Evolutionary conservation across 2,797 vertebrate genomes (phyloP).

Genomic region (Chromobotia macracanthus): DNA sequence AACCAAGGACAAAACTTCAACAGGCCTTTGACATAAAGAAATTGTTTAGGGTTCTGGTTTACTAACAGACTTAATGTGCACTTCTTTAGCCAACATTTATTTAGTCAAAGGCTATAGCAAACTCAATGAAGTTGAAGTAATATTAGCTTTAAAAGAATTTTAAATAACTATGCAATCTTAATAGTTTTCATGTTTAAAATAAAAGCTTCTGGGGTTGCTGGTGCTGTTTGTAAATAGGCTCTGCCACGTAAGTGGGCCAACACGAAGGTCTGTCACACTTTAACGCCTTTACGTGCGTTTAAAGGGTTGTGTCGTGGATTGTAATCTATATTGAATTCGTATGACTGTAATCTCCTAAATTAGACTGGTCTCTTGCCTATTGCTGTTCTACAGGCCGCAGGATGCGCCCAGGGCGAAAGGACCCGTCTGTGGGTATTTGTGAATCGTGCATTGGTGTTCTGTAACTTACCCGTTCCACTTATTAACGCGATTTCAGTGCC

Average conservation of each 20-base stretch:
- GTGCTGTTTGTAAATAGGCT: conserved; percentile 13
- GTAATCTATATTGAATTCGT: conserved; percentile 12
- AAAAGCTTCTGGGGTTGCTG: not conserved
- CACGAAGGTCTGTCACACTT: not conserved
- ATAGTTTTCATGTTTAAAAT: not conserved
- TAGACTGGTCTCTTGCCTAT: conserved; percentile 53
- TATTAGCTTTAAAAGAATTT: not conserved
- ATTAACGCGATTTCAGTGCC: conserved; percentile 87
- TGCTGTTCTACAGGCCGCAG: conserved; percentile 72
- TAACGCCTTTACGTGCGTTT: not conserved
- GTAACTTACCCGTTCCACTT: conserved; percentile 74
- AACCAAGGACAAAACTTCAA: not conserved
- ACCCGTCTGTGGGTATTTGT: conserved; percentile 82
- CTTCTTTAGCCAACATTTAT: not conserved
- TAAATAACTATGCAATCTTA: not conserved
- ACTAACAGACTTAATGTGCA: not conserved
- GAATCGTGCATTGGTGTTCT: conserved; percentile 71
- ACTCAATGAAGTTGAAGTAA: not conserved
- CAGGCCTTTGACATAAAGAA: not conserved
- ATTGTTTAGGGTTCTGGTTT: not conserved
- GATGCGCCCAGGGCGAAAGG: conserved; percentile 71
- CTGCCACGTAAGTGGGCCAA: not conserved
- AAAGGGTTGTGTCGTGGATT: conserved; percentile 15
- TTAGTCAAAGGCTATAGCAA: not conserved
- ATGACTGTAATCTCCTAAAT: conserved; percentile 40